A percentile compares a stretch with the other conserved stretches of the same genome.
Evolutionary conservation across 2,888 invertebrate genomes (phyloP).

Genomic region (Ctenicera cuprea): DNA sequence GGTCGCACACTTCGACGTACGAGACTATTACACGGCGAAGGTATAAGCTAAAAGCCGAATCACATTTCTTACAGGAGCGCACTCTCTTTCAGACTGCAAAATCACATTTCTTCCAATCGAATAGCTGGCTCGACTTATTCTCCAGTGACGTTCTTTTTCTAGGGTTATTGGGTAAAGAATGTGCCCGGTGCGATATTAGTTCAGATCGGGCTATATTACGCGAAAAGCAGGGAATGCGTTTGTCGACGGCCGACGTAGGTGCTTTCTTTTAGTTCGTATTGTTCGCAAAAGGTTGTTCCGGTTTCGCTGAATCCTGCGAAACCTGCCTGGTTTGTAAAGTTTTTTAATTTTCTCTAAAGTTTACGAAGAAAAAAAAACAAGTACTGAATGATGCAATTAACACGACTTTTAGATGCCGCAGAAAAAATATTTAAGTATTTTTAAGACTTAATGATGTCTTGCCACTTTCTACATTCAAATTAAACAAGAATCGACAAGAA

Average conservation of each 20-base stretch:
- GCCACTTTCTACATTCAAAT: too few species aligned
- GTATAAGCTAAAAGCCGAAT: slow-evolving; percentile 52
- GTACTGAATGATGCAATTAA: too few species aligned
- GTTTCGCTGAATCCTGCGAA: neutral
- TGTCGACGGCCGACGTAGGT: neutral
- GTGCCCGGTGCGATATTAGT: slow-evolving; percentile 37
- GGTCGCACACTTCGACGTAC: slow-evolving; percentile 11
- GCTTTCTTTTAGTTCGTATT: neutral
- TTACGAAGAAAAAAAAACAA: too few species aligned
- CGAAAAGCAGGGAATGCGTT: slow-evolving; percentile 16
- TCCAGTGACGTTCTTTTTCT: slow-evolving; percentile 47
- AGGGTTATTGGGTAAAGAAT: slow-evolving; percentile 40
- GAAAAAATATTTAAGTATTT: too few species aligned
- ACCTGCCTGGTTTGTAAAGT: neutral
- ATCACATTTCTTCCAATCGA: slow-evolving; percentile 54
- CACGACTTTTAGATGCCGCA: too few species aligned
- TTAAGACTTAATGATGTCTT: too few species aligned
- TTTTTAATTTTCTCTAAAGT: too few species aligned
- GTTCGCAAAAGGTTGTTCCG: neutral
- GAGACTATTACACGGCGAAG: slow-evolving; percentile 39
- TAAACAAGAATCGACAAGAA: too few species aligned
- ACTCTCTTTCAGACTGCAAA: slow-evolving; percentile 47
- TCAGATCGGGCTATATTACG: slow-evolving; percentile 36
- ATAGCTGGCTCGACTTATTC: slow-evolving; percentile 45
- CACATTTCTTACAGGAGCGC: slow-evolving; percentile 43